Conservation (phyloP, 1,140 invertebrate genomes). For the Paraescarpia echinospica region DNA sequence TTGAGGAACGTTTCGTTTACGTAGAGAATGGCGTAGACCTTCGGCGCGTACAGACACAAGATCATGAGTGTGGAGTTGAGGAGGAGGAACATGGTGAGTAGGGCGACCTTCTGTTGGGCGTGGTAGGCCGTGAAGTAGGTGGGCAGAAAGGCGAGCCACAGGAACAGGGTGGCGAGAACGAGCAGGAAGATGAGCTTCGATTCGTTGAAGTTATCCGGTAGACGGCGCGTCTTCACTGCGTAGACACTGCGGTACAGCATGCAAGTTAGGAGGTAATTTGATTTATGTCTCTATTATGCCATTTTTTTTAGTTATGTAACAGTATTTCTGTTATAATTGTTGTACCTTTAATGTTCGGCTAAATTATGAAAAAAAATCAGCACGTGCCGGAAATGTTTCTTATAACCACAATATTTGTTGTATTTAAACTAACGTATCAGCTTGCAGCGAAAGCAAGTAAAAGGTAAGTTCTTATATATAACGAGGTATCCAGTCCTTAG, state of each 20-base stretch:
- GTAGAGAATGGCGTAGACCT: slow-evolving; percentile 62
- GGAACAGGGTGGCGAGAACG: slow-evolving; percentile 42
- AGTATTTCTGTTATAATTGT: background rate
- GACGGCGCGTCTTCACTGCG: slow-evolving; percentile 54
- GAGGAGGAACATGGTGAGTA: slow-evolving; percentile 37
- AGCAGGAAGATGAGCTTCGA: slow-evolving; percentile 47
- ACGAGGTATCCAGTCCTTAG: too few species aligned
- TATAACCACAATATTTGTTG: too few species aligned
- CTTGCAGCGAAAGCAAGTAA: too few species aligned
- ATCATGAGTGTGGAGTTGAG: slow-evolving; percentile 40
- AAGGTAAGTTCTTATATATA: too few species aligned
- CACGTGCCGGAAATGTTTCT: background rate
- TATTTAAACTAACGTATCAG: too few species aligned
- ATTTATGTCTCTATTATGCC: background rate
- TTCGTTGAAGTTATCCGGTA: slow-evolving; percentile 51
- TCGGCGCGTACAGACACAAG: slow-evolving; percentile 41
- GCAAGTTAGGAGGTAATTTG: background rate
- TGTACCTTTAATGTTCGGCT: background rate
- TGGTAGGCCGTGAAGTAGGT: slow-evolving; percentile 39
- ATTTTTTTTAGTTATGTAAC: background rate
- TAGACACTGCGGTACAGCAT: background rate
- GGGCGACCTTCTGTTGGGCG: slow-evolving; percentile 33
- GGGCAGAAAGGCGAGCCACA: slow-evolving; percentile 47
- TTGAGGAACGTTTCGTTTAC: slow-evolving; percentile 17
- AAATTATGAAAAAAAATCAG: background rate